A percentile compares a stretch with the other conserved stretches of the same genome.
Evolutionary conservation across 1,140 invertebrate species (phyloP).

Genomic region (Pectinophora gossypiella): DNA sequence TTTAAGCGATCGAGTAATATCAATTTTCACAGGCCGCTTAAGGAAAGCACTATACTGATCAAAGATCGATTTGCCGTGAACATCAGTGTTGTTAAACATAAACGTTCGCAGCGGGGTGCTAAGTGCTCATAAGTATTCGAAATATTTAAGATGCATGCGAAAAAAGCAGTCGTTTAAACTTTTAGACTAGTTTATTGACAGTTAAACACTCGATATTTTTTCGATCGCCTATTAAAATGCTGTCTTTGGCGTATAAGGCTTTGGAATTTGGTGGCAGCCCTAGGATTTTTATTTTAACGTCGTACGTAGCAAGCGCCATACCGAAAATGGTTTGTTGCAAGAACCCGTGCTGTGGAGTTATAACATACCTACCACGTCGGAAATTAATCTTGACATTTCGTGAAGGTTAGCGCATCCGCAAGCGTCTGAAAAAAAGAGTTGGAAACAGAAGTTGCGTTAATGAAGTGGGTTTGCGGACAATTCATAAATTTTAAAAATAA

Average conservation of each 20-base stretch:
- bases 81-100: not conserved
- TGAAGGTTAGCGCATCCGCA: conserved; percentile 40
- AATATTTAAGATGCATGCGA: conserved; percentile 24
- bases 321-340: conserved; percentile 50
- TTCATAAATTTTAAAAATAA: conserved; percentile 63
- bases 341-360: conserved; percentile 46
- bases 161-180: conserved; percentile 21
- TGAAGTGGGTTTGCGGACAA: conserved; percentile 50
- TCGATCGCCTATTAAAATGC: conserved; percentile 47
- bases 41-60: not conserved
- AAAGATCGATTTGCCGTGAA: not conserved
- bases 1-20: not conserved
- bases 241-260: conserved; percentile 59
- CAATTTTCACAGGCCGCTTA: not conserved
- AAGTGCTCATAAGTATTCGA: conserved; percentile 13
- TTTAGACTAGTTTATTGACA: conserved; percentile 44
- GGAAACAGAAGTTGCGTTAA: conserved; percentile 52
- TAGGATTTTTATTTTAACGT: conserved; percentile 66
- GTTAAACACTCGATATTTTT: conserved; percentile 44
- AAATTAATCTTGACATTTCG: conserved; percentile 63
- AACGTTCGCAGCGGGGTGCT: not conserved
- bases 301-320: conserved; percentile 43
- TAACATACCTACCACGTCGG: conserved; percentile 37
- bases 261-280: conserved; percentile 55
- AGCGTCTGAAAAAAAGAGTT: conserved; percentile 38